Evolutionary conservation across 2,888 invertebrate species (phyloP).

Genomic region (Frankliniella fusca): DNA sequence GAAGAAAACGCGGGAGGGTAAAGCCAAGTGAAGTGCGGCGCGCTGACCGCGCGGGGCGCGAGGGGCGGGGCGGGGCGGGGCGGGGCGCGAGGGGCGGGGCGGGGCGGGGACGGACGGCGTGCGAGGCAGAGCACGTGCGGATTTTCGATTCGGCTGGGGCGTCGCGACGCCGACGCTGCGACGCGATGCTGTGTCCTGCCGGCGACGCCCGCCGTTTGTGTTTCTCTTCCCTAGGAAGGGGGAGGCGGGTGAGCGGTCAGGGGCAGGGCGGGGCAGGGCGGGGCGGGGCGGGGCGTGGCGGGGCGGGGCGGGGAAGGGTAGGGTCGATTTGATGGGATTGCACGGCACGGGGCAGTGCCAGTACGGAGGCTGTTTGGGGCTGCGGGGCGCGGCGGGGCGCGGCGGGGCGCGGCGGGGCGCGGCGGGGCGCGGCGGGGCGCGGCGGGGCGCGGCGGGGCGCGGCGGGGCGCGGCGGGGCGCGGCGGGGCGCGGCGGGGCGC

Average conservation of each 20-base stretch:
- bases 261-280: not conserved
- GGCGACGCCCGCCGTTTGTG: not conserved
- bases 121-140: not conserved
- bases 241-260: not conserved
- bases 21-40: too few relatives aligned
- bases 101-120: not conserved
- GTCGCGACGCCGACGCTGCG: not conserved
- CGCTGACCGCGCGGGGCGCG: not conserved
- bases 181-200: too few relatives aligned
- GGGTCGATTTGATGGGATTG: conserved; percentile 23
- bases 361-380: not conserved
- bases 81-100: not conserved
- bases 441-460: conserved; percentile 6
- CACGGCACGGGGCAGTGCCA: not conserved
- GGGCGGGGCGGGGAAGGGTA: not conserved
- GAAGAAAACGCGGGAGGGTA: not conserved
- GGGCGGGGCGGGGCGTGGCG: not conserved
- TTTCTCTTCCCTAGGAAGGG: not conserved
- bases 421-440: conserved; percentile 7
- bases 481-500: conserved; percentile 14
- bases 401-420: conserved; percentile 17
- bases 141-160: conserved; percentile 3
- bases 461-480: not conserved
- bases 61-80: not conserved
- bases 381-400: conserved; percentile 8